phyloP scores from a whole-genome alignment of 2,797 vertebrate species.

The Bradypodion pumilum region DNA sequence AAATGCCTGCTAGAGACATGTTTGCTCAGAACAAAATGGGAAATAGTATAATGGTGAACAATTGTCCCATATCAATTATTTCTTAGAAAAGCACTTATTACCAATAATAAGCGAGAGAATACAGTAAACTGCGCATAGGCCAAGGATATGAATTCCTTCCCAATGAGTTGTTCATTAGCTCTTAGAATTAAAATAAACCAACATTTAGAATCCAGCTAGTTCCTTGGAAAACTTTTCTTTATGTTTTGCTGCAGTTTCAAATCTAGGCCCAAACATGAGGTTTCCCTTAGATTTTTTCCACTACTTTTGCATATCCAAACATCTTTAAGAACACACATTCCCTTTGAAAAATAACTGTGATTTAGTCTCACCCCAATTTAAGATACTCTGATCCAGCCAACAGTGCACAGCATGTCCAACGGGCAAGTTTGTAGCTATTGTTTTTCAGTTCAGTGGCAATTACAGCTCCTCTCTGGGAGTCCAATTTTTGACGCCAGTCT shows the following conservation, averaged over 20 bases:
- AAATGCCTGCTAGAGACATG: not conserved
- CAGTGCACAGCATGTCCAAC: constrained; percentile 96
- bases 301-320: not conserved
- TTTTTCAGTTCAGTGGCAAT: constrained; percentile 98
- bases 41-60: not conserved
- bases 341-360: no score
- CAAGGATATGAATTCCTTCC: not conserved
- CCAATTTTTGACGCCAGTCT: constrained; percentile 98
- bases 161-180: not conserved
- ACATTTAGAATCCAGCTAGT: not conserved
- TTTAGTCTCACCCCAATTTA: constrained; percentile 82
- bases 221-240: not conserved
- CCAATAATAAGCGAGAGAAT: fast-evolving
- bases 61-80: not conserved
- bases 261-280: not conserved
- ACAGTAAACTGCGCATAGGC: no score
- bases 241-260: not conserved
- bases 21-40: not conserved
- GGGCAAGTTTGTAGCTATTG: constrained; percentile 98
- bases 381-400: constrained; percentile 96
- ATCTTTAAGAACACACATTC: not conserved
- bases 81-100: not conserved
- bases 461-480: constrained; percentile 96
- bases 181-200: not conserved
- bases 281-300: not conserved